A percentile compares a stretch with the other conserved stretches of the same genome.
These are phyloP conservation scores for Pocillopora grandis DNA, from an alignment of 92 coral and sea anemone species.

Conservation along the genomic window DNA sequence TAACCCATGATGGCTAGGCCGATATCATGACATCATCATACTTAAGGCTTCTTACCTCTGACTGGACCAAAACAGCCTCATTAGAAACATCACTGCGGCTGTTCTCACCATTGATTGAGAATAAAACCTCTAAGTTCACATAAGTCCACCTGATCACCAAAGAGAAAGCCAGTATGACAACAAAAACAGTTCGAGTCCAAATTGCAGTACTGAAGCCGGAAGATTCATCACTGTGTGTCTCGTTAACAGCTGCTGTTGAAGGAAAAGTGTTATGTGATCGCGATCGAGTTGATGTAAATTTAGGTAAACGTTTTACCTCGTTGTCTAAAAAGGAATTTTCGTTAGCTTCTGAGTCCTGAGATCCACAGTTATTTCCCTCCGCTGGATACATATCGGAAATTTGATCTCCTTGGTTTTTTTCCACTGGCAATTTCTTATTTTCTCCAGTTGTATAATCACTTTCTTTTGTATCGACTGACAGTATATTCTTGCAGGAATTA, in stretches of 20 bases:
- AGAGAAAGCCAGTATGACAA: constrained; percentile 36
- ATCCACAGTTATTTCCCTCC: background rate
- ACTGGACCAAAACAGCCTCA: background rate
- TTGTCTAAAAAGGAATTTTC: background rate
- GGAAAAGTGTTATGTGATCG: background rate
- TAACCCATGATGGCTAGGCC: no score
- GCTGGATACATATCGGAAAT: background rate
- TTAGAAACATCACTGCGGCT: background rate
- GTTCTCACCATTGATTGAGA: background rate
- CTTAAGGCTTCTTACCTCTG: constrained; percentile 16
- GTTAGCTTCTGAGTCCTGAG: background rate
- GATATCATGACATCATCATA: background rate
- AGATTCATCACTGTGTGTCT: background rate
- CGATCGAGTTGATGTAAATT: background rate
- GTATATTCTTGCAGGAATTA: constrained; percentile 4
- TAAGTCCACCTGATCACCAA: constrained; percentile 52
- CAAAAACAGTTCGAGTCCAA: constrained; percentile 45
- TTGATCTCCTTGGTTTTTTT: background rate
- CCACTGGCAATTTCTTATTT: background rate
- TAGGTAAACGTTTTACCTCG: background rate
- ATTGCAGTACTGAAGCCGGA: background rate
- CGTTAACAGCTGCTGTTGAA: background rate
- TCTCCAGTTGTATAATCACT: background rate
- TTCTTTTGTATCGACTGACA: background rate
- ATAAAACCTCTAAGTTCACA: constrained; percentile 34